Evolutionary conservation across 2,888 invertebrate species (phyloP), one percentile per base, ranked within the genome.

Genomic region (Melangyna quadrimaculata): DNA sequence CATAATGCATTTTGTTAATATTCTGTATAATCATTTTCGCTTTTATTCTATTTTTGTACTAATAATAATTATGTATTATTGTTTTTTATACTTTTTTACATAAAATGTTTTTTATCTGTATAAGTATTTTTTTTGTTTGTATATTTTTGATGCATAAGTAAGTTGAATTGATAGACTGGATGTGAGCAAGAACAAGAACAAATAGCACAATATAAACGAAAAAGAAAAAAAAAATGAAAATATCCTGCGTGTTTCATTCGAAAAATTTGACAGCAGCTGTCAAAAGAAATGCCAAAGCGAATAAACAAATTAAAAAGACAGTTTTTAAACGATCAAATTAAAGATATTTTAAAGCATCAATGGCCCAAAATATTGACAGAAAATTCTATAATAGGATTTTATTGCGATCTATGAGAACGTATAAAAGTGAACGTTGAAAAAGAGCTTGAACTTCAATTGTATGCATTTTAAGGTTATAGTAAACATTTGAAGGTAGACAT

Each of bases 111-210:
- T 55, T 57, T 55, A 69, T 63, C 59, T 59, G 22, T 35, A 51
- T 61, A 17, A 55, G 17, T n/a, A 45, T 22, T 27, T 27, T 35
- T 40, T 32, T 61, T 69, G 10, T 71, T 48, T 72, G 29, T 69
- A 4, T 74, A 48, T 67, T 57, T 40, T 55, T 65, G 12, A 32
- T 75, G 19, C 3, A 43, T 45, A 32, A 29, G 9, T 63, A 72
- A 75, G 74, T 73, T 70, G 86, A 81, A 78, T 57, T 70, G 80
- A 78, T 70, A 80, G 86, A 78, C 80, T 77, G 80, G 80, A 86
- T 67, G 63, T 27, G 73, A 81, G 72, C 80, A 70, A 86, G 84
- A 84, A 78, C 78, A 83, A 83, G 69, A 83, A 84, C 71, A 75
- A 86, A 73, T 70, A 73, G 86, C 77, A 81, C 73, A 86, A 78